These are phyloP conservation scores for Sebastes vulpes DNA, from an alignment of 2,797 vertebrate species.

Conservation along the genomic window DNA sequence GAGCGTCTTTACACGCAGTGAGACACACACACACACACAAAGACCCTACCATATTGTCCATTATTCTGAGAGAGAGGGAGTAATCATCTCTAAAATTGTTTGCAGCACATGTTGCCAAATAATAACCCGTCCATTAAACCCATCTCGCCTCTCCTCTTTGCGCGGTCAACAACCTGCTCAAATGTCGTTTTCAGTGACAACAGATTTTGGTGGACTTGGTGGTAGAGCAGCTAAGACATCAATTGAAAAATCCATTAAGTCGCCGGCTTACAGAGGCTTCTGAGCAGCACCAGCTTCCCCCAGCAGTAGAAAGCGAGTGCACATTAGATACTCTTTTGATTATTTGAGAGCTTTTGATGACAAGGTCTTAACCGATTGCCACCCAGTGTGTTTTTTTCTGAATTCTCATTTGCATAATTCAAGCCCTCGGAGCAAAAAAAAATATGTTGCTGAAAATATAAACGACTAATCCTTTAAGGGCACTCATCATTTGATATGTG, in stretches of 20 bases:
- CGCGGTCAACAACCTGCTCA: conserved; percentile 46
- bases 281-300: conserved; percentile 9
- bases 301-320: conserved; percentile 4
- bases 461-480: conserved; percentile 10
- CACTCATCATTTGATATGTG: neutral
- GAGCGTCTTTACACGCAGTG: neutral
- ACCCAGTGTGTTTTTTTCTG: neutral
- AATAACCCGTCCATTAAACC: conserved; percentile 56
- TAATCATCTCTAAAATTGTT: conserved; percentile 59
- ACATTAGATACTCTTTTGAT: conserved; percentile 27
- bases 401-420: conserved; percentile 28
- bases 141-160: conserved; percentile 19
- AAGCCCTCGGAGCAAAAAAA: neutral
- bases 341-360: conserved; percentile 29
- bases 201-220: conserved; percentile 41
- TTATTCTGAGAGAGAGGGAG: conserved; percentile 28
- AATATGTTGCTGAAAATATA: neutral
- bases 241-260: conserved; percentile 57
- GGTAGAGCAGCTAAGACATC: conserved; percentile 19
- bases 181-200: conserved; percentile 32
- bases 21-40: neutral
- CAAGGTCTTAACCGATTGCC: conserved; percentile 10
- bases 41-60: conserved; percentile 24
- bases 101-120: conserved; percentile 44
- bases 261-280: conserved; percentile 10